Evolutionary conservation across 1,140 invertebrate genomes (phyloP), one percentile per base, ranked within the genome.

Genomic region (Xylocopa sonorina): DNA sequence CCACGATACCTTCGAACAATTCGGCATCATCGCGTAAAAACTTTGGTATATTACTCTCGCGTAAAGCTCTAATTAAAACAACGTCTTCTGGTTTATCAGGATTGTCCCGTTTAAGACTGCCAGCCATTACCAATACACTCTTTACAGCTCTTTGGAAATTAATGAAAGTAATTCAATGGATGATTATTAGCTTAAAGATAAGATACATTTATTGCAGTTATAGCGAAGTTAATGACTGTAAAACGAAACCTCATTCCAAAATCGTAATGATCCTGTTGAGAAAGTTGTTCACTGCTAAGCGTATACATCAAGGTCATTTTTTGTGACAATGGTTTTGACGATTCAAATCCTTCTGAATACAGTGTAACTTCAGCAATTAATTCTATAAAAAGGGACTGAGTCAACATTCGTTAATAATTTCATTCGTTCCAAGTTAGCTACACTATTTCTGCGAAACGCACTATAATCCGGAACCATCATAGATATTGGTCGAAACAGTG

Each of bases 401-500:
- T 21, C 14, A 7, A 3, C 21, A 46, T 48, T 10, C 2, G 27
- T 46, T 6, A 2, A n/a, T n/a, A n/a, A n/a, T n/a, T n/a, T n/a
- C n/a, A n/a, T n/a, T n/a, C n/a, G n/a, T n/a, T 46, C 18, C 14
- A 29, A 12, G 14, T 18, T 18, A 24, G 5, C 38, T 27, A 6
- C 32, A 2, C n/a, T n/a, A n/a, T n/a, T 4, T 46, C 32, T 0
- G 27, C 5, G 5, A 51, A 18, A 87, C 92, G 92, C 90, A 96
- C 96, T 95, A 88, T 98, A 98, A 93, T 98, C 97, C 0, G 97
- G 97, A 57, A 98, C 97, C 97, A 98, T 98, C 97, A 98, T 98
- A 3, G 97, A 95, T 66, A 98, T 96, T 0, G 97, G 97, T 80
- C 97, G 94, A 89, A 98, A 98, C 1, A 98, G 90, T 0, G 97